phyloP scores from a whole-genome alignment of 2,888 invertebrate genomes.

The Athripsodes cinereus region DNA sequence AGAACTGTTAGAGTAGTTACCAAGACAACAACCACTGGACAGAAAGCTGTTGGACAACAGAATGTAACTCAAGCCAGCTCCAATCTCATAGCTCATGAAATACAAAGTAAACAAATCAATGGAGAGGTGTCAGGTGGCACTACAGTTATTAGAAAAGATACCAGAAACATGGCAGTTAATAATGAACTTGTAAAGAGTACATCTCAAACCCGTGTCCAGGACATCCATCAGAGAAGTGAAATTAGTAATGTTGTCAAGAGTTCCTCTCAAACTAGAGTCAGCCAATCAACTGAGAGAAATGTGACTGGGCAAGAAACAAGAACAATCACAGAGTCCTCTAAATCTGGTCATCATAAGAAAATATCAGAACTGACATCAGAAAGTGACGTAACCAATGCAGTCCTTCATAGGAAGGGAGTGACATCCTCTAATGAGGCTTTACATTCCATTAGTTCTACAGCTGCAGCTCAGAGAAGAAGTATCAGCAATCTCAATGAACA shows the following conservation, averaged over 20 bases:
- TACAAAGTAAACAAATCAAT: constrained; percentile 22
- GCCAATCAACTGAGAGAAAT: constrained; percentile 22
- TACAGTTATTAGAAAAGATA: constrained; percentile 30
- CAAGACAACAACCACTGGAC: constrained; percentile 39
- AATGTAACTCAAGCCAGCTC: constrained; percentile 29
- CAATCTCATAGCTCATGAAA: constrained; percentile 18
- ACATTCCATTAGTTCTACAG: constrained; percentile 66
- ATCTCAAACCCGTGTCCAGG: constrained; percentile 32
- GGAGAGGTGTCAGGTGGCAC: constrained; percentile 27
- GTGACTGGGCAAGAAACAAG: constrained; percentile 33
- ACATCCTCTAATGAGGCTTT: constrained; percentile 65
- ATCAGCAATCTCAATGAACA: constrained; percentile 73
- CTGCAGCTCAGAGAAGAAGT: constrained; percentile 74
- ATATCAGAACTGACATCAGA: constrained; percentile 69
- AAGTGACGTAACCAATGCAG: constrained; percentile 68
- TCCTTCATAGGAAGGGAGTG: constrained; percentile 69
- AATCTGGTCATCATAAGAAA: constrained; percentile 55
- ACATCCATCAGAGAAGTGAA: not conserved
- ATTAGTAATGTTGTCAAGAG: constrained; percentile 31
- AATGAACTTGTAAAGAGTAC: constrained; percentile 36
- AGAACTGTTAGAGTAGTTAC: constrained; percentile 47
- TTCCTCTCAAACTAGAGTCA: constrained; percentile 39
- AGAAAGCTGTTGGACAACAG: constrained; percentile 32
- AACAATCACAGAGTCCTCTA: constrained; percentile 9
- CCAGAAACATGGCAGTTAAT: constrained; percentile 25